These are phyloP conservation scores for Bursaphelenchus okinawaensis DNA, from an alignment of 2,888 invertebrate species.

Conservation along the genomic window DNA sequence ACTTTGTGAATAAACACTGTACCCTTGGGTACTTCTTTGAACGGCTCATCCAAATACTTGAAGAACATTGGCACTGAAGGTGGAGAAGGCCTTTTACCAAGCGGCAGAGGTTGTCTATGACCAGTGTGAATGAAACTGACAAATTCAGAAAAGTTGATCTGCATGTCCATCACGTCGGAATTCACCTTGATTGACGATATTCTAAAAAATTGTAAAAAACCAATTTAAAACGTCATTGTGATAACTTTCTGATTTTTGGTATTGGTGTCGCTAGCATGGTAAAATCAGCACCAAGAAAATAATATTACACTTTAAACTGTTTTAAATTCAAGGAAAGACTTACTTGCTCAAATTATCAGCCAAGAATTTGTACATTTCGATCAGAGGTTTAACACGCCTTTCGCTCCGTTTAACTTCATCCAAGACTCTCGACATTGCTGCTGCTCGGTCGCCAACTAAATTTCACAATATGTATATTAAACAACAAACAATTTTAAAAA, in stretches of 20 bases:
- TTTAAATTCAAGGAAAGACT: not conserved
- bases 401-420: not conserved
- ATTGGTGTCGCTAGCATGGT: no score
- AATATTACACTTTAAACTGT: no score
- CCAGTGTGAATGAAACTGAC: not conserved
- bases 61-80: conserved; percentile 2
- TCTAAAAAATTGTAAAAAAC: not conserved
- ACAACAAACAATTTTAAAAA: not conserved
- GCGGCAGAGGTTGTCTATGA: not conserved
- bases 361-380: conserved; percentile 3
- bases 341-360: conserved; percentile 1
- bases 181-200: not conserved
- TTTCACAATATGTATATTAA: no score
- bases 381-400: not conserved
- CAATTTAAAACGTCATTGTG: no score
- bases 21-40: not conserved
- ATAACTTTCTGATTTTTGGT: no score
- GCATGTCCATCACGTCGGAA: not conserved
- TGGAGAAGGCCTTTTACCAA: not conserved
- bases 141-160: not conserved
- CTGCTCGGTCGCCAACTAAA: conserved; percentile 2
- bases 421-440: not conserved
- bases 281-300: no score
- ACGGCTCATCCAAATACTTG: conserved; percentile 4
- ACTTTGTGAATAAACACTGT: not conserved